A percentile compares a stretch with the other conserved stretches of the same genome.
phyloP scores from a whole-genome alignment of 2,888 invertebrate genomes.

The Dynastes grantii region DNA sequence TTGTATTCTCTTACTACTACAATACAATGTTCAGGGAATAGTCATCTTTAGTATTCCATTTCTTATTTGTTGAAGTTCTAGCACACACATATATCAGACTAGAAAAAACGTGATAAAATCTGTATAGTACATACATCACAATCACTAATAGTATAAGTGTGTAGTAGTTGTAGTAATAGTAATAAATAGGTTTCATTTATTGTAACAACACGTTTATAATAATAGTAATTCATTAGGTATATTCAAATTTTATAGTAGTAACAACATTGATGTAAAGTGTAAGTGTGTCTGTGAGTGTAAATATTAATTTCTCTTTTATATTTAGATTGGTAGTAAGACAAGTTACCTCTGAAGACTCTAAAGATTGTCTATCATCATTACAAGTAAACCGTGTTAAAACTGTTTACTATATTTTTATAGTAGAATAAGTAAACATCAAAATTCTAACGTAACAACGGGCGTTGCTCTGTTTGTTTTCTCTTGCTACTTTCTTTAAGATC shows the following conservation, averaged over 20 bases:
- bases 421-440: conserved; percentile 18
- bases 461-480: neutral
- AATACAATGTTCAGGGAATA: neutral
- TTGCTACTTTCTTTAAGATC: neutral
- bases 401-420: neutral
- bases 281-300: neutral
- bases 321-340: conserved; percentile 5
- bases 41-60: neutral
- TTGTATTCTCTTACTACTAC: too few relatives aligned
- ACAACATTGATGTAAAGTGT: conserved; percentile 41
- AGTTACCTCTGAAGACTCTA: conserved; percentile 40
- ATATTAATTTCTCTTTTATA: conserved; percentile 7
- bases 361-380: conserved; percentile 47
- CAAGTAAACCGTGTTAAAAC: conserved; percentile 5
- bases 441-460: conserved; percentile 16
- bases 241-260: conserved; percentile 39
- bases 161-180: conserved; percentile 3
- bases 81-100: conserved; percentile 25
- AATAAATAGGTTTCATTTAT: conserved; percentile 33
- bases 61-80: conserved; percentile 15
- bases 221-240: conserved; percentile 19
- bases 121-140: conserved; percentile 33
- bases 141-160: conserved; percentile 14
- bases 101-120: conserved; percentile 40
- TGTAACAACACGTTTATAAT: conserved; percentile 36